A percentile compares a stretch with the other conserved stretches of the same genome.
Evolutionary conservation across 2,888 invertebrate genomes (phyloP).

Genomic region (Meloe dianella): DNA sequence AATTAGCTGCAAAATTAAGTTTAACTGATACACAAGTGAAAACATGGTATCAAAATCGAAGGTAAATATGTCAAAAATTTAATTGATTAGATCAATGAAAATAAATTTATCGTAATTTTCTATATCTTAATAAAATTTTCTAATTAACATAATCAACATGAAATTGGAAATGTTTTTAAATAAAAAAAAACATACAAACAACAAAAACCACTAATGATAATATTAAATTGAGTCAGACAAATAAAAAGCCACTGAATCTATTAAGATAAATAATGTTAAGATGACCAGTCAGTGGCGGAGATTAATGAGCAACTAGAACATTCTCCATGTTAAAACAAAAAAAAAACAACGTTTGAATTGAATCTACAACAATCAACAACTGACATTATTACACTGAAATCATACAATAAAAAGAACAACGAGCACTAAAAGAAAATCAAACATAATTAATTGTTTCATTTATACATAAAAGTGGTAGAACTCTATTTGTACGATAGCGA

Average conservation of each 20-base stretch:
- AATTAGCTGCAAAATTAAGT: conserved; percentile 93
- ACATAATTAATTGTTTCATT: too few species aligned
- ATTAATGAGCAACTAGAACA: conserved; percentile 29
- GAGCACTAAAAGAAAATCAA: too few species aligned
- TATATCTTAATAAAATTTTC: too few species aligned
- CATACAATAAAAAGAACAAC: too few species aligned
- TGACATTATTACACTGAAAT: background rate
- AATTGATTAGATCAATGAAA: too few species aligned
- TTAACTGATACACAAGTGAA: conserved; percentile 99
- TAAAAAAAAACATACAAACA: background rate
- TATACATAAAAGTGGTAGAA: too few species aligned
- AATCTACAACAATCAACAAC: background rate
- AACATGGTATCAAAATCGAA: conserved; percentile 99
- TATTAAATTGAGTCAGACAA: background rate
- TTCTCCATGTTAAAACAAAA: conserved; percentile 28
- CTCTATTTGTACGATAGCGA: too few species aligned
- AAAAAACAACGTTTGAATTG: conserved; percentile 14
- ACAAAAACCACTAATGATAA: background rate
- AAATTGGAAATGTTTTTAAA: background rate
- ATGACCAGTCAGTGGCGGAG: conserved; percentile 30
- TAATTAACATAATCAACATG: background rate
- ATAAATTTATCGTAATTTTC: too few species aligned
- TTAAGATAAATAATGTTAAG: conserved; percentile 32
- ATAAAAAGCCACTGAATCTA: conserved; percentile 18
- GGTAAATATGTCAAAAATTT: conserved; percentile 69